A percentile compares a stretch with the other conserved stretches of the same genome.
Conservation (phyloP, 1,140 invertebrate species). For the Drosophila pseudoananassae region DNA sequence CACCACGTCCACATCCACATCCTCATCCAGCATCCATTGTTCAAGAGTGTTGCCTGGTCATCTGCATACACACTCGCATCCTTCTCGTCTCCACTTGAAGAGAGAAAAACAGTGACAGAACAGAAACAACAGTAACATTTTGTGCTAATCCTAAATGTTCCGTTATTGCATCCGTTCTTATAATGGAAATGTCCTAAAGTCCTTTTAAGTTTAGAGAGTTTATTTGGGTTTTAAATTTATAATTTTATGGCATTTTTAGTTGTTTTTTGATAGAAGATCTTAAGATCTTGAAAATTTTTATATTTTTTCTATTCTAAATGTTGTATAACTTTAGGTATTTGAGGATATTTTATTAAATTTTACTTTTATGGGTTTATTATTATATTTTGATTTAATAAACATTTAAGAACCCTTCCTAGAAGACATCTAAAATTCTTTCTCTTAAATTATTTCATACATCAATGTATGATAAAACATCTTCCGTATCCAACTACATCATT, state of each 20-base stretch:
- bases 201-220: not conserved
- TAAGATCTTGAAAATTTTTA: not conserved
- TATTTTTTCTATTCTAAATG: not conserved
- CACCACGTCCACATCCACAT: not conserved
- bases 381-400: no score
- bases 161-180: slow-evolving; percentile 1
- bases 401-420: no score
- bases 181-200: slow-evolving; percentile 4
- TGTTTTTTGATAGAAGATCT: not conserved
- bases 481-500: not conserved
- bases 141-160: slow-evolving; percentile 22
- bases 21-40: slow-evolving; percentile 30
- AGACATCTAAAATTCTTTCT: no score
- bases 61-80: slow-evolving; percentile 19
- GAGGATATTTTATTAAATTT: no score
- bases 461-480: not conserved
- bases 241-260: not conserved
- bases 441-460: not conserved
- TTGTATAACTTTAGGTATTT: no score
- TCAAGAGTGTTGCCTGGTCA: slow-evolving; percentile 26
- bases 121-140: slow-evolving; percentile 21
- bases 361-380: no score
- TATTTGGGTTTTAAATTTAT: not conserved
- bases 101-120: slow-evolving; percentile 25
- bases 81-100: slow-evolving; percentile 2